A percentile compares a stretch with the other conserved stretches of the same genome.
phyloP scores from a whole-genome alignment of 2,888 invertebrate genomes.

The Apoderus coryli region DNA sequence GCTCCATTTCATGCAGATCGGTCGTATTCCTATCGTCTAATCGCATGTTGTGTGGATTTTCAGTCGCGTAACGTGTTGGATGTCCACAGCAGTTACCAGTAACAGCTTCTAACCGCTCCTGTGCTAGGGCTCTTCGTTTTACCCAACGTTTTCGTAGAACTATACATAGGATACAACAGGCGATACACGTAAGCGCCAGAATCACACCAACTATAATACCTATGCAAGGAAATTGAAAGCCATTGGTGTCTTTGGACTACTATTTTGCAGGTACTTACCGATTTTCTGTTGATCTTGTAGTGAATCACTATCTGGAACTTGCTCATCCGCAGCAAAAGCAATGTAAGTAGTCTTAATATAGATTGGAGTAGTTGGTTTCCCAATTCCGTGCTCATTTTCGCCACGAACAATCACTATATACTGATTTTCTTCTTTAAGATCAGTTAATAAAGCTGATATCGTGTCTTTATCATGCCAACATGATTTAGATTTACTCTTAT shows the following conservation, averaged over 20 bases:
- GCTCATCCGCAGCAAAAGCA: constrained; percentile 7
- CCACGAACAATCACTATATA: constrained; percentile 39
- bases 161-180: constrained; percentile 33
- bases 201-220: constrained; percentile 38
- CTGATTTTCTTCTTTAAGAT: constrained; percentile 30
- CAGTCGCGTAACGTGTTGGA: constrained; percentile 23
- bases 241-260: constrained; percentile 6
- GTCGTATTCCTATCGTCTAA: constrained; percentile 23
- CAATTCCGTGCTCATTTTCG: constrained; percentile 35
- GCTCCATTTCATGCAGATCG: constrained; percentile 30
- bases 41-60: constrained; percentile 21
- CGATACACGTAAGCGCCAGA: constrained; percentile 32
- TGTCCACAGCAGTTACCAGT: too few species aligned
- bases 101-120: constrained; percentile 21
- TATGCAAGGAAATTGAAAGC: constrained; percentile 26
- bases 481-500: constrained; percentile 14
- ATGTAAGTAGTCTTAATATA: constrained; percentile 11
- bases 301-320: constrained; percentile 16
- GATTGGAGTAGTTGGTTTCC: constrained; percentile 29
- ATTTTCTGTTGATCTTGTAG: constrained; percentile 26
- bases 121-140: constrained; percentile 22
- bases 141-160: constrained; percentile 33
- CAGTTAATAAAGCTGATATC: constrained; percentile 25
- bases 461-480: constrained; percentile 23
- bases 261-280: constrained; percentile 20